These are phyloP conservation scores for Netelia fuscicornis DNA, from an alignment of 2,888 invertebrate species.

Conservation along the genomic window DNA sequence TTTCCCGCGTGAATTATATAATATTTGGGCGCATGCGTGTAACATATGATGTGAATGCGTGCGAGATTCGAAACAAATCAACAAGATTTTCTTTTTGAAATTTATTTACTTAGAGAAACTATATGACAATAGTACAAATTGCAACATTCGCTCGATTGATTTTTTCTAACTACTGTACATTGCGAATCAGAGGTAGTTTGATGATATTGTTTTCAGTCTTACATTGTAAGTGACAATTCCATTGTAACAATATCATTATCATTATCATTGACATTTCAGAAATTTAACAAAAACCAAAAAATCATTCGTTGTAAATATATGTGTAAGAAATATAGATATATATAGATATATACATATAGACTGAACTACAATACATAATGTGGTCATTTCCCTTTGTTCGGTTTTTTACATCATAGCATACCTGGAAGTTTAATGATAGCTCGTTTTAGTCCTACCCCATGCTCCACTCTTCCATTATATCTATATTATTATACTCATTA, in stretches of 20 bases:
- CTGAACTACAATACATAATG: too few relatives aligned
- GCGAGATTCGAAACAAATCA: too few relatives aligned
- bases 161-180: constrained; percentile 1
- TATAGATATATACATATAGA: too few relatives aligned
- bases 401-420: background rate
- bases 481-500: background rate
- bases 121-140: constrained; percentile 2
- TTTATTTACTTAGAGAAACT: background rate
- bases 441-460: background rate
- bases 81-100: too few relatives aligned
- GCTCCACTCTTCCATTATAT: background rate
- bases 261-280: too few relatives aligned
- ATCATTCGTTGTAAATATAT: too few relatives aligned
- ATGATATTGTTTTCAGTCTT: background rate
- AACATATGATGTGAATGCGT: too few relatives aligned
- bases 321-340: too few relatives aligned
- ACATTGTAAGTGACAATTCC: constrained; percentile 28
- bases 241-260: background rate
- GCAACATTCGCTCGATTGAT: background rate
- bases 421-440: background rate
- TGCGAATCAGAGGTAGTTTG: constrained; percentile 14
- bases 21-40: too few relatives aligned
- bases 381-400: too few relatives aligned
- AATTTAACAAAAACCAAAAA: too few relatives aligned
- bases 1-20: too few relatives aligned